Base-by-base conservation (phyloP, 2,797 vertebrate genomes). In the Trachurus trachurus region DNA sequence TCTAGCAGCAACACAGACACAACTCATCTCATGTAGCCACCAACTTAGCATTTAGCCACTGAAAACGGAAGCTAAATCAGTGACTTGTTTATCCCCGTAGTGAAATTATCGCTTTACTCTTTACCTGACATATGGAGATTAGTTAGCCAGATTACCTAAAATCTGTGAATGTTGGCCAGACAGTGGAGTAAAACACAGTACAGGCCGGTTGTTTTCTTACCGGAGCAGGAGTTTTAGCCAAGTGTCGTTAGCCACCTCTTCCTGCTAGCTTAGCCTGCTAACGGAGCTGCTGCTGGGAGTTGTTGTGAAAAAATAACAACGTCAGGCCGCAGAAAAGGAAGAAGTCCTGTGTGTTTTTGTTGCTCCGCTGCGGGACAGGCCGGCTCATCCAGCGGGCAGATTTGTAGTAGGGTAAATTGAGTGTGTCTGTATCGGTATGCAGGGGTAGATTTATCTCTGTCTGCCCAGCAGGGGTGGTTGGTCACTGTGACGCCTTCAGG, bases 121-220 rank as follows among this genome's bases (percentile, higher is more conserved):
- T 53, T 26, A 26, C 50, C 6, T 49, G 39, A 39, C 49, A 71
- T n/a, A 21, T 57, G 57, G 49, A 4, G 16, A 67, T 75, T 71
- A 58, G 67, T 81, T 64, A 81, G 69, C 72, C 60, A 49, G 60
- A 77, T 84, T 21, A 22, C 62, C 10, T 34, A 49, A 58, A 26
- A 34, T 61, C 26, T 26, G 70, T 71, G 44, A 76, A 54, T 26
- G 50, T 63, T 62, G 76, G 72, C 11, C 11, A 60, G 50, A 26
- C 26, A 26, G 26, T 26, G 26, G 54, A 73, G 75, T 82, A 85
- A 26, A 90, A 91, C 84, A 92, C 54, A n/a, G 81, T 26, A 66
- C 82, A 89, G 84, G 76, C 81, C 86, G 78, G 65, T 75, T 72
- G 65, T 84, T 34, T 26, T 93, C 92, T 93, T 83, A 94, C 92